Evolutionary conservation across 2,797 vertebrate species (phyloP), one percentile per base, ranked within the genome.

Genomic region (Orientallactaga sibirica): DNA sequence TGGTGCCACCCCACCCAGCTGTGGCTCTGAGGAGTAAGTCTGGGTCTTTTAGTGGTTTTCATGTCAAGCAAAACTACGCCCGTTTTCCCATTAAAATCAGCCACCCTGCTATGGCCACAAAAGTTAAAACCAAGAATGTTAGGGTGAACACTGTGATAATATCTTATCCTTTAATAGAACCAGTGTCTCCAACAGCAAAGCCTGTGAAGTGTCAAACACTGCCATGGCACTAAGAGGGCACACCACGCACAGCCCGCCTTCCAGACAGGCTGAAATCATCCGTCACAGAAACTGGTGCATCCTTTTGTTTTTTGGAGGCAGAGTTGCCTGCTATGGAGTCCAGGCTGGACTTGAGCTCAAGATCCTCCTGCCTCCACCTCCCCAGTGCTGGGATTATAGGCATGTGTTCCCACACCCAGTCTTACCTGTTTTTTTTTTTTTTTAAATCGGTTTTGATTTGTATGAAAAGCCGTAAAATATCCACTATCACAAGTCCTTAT

Each of bases 401-500:
- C 25, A 22, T 29, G 24, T 43, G 37, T 12, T 20, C n/a, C 4
- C 33, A 52, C 0, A 1, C 27, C 71, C 9, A 0, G 22, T 41
- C 70, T 61, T 86, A 67, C 68, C 37, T 33, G 19, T 41, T 37
- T 37, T 37, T 37, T 37, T 37, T 37, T 37, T 37, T 37, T 37
- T 37, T 37, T 37, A 2, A 37, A 37, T 37, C 33, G 33, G 33
- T 37, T 73, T 33, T 15, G 9, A 76, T 33, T 85, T 82, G 25
- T 82, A 80, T 25, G 84, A 91, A 95, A 66, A 81, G 43, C 74
- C 71, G 27, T 94, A 97, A 91, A 82, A 62, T 70, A 71, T n/a
- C 86, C 74, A 94, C 86, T 88, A 82, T 89, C 77, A 75, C 55
- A 87, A 66, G 95, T 33, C 48, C 68, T 85, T 48, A 73, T 7